Conservation (phyloP, 2,113 vertebrate genomes). For the Alexandromys fortis region DNA sequence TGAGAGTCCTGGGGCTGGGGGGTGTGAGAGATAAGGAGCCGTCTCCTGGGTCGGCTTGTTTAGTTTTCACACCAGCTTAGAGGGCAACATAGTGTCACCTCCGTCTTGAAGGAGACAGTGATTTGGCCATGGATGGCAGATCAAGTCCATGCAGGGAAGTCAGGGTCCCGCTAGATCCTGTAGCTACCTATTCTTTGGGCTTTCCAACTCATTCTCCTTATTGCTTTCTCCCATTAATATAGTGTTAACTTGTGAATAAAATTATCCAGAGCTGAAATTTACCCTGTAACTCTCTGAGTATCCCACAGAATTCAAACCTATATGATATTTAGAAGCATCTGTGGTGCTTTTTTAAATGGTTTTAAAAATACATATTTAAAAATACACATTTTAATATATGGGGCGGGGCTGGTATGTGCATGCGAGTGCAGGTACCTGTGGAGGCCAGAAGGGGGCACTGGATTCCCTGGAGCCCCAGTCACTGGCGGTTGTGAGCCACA, state of each 20-base stretch:
- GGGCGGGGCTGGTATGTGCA: neutral
- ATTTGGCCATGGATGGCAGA: neutral
- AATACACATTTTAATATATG: neutral
- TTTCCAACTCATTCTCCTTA: neutral
- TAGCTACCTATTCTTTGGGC: neutral
- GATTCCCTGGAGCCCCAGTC: neutral
- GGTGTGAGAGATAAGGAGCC: neutral
- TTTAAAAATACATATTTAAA: neutral
- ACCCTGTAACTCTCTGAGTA: neutral
- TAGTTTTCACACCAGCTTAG: neutral
- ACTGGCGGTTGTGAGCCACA: neutral
- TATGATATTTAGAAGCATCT: neutral
- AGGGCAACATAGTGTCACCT: neutral
- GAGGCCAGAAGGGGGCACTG: neutral
- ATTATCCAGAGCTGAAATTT: slow-evolving; percentile 12
- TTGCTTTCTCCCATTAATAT: neutral
- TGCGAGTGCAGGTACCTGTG: neutral
- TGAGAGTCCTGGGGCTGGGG: neutral
- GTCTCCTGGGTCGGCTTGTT: neutral
- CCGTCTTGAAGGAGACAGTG: neutral
- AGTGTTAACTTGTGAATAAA: slow-evolving; percentile 5
- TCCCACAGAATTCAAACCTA: neutral
- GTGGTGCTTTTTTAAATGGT: neutral
- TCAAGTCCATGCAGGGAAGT: neutral
- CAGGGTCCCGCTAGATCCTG: neutral